A percentile compares a stretch with the other conserved stretches of the same genome.
Evolutionary conservation across 2,888 invertebrate species (phyloP).

Genomic region (Notocelia uddmanniana): DNA sequence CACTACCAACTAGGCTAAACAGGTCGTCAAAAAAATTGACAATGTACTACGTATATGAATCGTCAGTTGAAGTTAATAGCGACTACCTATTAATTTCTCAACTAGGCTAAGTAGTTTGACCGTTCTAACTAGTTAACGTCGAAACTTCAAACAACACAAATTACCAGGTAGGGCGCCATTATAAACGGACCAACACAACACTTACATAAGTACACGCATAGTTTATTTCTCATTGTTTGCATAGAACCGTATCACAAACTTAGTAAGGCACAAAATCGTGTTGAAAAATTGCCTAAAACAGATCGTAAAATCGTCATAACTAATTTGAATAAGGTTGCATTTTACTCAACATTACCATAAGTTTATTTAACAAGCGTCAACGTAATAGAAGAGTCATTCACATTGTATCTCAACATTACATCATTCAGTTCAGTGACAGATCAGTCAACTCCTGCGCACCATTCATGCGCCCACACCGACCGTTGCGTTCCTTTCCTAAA

Average conservation of each 20-base stretch:
- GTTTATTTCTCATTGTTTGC: slow-evolving; percentile 6
- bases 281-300: slow-evolving; percentile 25
- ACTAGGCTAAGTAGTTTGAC: slow-evolving; percentile 41
- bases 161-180: slow-evolving; percentile 42
- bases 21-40: no score
- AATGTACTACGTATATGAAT: no score
- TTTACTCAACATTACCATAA: slow-evolving; percentile 43
- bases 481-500: slow-evolving; percentile 53
- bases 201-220: slow-evolving; percentile 1
- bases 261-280: neutral
- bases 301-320: slow-evolving; percentile 24
- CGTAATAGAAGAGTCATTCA: slow-evolving; percentile 61
- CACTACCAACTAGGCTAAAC: no score
- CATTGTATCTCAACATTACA: slow-evolving; percentile 69
- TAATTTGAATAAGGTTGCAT: slow-evolving; percentile 30
- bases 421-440: slow-evolving; percentile 76
- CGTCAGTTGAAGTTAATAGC: neutral
- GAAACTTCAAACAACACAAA: slow-evolving; percentile 42
- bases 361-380: slow-evolving; percentile 44
- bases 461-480: slow-evolving; percentile 75
- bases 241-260: neutral
- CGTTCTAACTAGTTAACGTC: slow-evolving; percentile 39
- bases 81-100: slow-evolving; percentile 33
- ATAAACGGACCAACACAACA: slow-evolving; percentile 25
- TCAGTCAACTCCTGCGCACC: slow-evolving; percentile 73